Percentiles rank a stretch among this genome's conserved stretches.
Conservation (phyloP, 2,888 invertebrate species). For the Parnassius apollo region DNA sequence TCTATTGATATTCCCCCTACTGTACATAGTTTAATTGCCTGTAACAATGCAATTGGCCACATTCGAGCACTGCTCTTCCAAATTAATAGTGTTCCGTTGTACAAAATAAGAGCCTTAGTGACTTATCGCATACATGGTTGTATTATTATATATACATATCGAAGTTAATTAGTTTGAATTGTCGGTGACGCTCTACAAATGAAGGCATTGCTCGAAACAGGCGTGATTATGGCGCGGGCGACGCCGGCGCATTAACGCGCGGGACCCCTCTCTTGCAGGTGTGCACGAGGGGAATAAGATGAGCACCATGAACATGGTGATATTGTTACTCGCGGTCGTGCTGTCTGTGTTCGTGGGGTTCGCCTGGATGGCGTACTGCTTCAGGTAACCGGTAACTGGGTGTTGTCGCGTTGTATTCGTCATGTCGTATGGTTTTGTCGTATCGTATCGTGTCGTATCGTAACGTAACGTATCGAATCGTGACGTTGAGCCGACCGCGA, state of each 20-base stretch:
- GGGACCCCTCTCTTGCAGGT: constrained; percentile 84
- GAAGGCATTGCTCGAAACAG: constrained; percentile 66
- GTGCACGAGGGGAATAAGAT: constrained; percentile 89
- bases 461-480: constrained; percentile 42
- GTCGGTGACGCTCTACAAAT: constrained; percentile 2
- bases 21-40: constrained; percentile 35
- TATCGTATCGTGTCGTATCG: constrained; percentile 60
- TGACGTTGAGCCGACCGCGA: constrained; percentile 58
- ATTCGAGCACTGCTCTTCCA: constrained; percentile 74
- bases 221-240: constrained; percentile 57
- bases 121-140: no score
- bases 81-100: constrained; percentile 34
- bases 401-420: constrained; percentile 75
- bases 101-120: background rate
- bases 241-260: constrained; percentile 77
- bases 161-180: no score
- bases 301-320: constrained; percentile 94
- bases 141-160: no score
- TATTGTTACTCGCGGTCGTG: constrained; percentile 95
- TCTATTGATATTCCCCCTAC: constrained; percentile 57
- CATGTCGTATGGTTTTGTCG: constrained; percentile 43
- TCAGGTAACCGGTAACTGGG: constrained; percentile 87
- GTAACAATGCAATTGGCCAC: constrained; percentile 50
- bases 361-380: constrained; percentile 96
- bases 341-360: constrained; percentile 97